A percentile compares a stretch with the other conserved stretches of the same genome.
phyloP scores from a whole-genome alignment of 2,888 invertebrate genomes.

The Nudaria mundana region DNA sequence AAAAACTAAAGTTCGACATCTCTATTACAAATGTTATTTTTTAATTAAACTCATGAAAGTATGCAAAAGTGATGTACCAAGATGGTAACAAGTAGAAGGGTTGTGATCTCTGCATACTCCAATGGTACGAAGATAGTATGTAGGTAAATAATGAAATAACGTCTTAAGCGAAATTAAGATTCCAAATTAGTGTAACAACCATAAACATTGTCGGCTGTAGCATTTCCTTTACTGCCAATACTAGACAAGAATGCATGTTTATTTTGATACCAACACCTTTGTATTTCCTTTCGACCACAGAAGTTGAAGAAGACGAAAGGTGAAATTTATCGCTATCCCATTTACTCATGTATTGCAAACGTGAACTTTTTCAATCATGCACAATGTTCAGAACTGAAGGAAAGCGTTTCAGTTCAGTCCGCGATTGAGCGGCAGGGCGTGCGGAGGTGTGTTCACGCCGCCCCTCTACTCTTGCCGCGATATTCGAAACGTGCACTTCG shows the following conservation, averaged over 20 bases:
- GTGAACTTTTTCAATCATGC: slow-evolving; percentile 51
- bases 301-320: slow-evolving; percentile 35
- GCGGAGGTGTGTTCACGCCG: slow-evolving; percentile 52
- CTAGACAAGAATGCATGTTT: slow-evolving; percentile 60
- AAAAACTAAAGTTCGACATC: too few relatives aligned
- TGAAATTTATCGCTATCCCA: slow-evolving; percentile 39
- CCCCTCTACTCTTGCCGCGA: slow-evolving; percentile 46
- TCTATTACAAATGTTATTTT: too few relatives aligned
- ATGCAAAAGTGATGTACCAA: too few relatives aligned
- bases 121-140: not conserved
- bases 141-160: not conserved
- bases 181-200: slow-evolving; percentile 19
- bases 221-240: slow-evolving; percentile 36
- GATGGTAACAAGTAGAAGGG: too few relatives aligned
- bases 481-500: slow-evolving; percentile 38
- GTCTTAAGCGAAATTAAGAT: slow-evolving; percentile 6
- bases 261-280: slow-evolving; percentile 69
- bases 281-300: slow-evolving; percentile 59
- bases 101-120: too few relatives aligned
- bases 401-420: slow-evolving; percentile 68
- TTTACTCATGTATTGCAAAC: slow-evolving; percentile 49
- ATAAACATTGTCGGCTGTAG: slow-evolving; percentile 18
- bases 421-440: slow-evolving; percentile 67
- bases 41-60: too few relatives aligned
- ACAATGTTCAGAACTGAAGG: slow-evolving; percentile 47